Base-by-base conservation (phyloP, 2,113 vertebrate genomes). In the Cavia porcellus region DNA sequence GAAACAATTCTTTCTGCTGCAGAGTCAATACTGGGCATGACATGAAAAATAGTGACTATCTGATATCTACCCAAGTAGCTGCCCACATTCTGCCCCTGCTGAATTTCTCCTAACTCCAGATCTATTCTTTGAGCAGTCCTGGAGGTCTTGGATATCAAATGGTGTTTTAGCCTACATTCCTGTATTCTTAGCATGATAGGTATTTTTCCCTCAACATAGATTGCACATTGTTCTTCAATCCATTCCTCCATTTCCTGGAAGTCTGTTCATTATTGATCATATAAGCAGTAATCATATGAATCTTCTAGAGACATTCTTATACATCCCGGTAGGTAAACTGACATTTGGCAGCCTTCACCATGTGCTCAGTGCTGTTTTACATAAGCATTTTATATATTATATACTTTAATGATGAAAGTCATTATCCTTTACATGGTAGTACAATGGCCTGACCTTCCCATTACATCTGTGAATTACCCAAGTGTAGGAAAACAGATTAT, bases 1-100 rank as follows among this genome's bases (percentile, higher is more conserved):
- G 61, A 90, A 94, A 80, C 9, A 89, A 83, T 90, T 72, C 66
- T 96, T 94, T 92, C 66, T 92, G 74, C 42, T 83, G 32, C 13
- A 52, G 45, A 79, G 38, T 94, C 80, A 42, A 38, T 47, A 47
- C n/a, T 70, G 84, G 20, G 32, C 32, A 50, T 42, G 11, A 17
- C 2, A 17, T 28, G 45, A 72, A 92, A 64, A 47, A 90, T 24
- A 35, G 19, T 66, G 1, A 20, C 50, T 42, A 14, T 84, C 72
- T 25, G 19, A 59, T 35, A 42, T 38, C 55, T 90, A 47, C 11
- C 38, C 25, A 28, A 9, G 12, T 25, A 70, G 25, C 25, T 35
- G 32, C 52, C 61, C 17, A 5, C 15, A 13, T 57, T 15, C 45
- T 68, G 42, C 24, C 8, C n/a, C 3, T 7, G 35, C 19, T 42